phyloP scores from a whole-genome alignment of 2,888 invertebrate species.

The Sacculina carcini region DNA sequence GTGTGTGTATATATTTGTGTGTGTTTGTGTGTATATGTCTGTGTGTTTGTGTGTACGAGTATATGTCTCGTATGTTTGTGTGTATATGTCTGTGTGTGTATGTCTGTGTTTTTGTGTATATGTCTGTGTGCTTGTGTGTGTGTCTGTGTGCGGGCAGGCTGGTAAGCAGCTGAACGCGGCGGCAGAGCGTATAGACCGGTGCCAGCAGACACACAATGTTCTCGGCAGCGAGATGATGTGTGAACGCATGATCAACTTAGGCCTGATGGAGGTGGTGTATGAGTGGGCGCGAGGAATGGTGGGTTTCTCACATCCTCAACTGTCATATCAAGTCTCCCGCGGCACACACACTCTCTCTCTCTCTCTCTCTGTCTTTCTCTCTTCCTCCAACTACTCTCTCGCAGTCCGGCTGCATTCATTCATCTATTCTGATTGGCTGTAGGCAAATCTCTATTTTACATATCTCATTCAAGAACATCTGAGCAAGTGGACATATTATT shows the following conservation, averaged over 20 bases:
- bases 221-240: conserved; percentile 24
- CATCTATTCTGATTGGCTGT: no score
- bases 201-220: conserved; percentile 37
- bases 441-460: no score
- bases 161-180: conserved; percentile 40
- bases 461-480: no score
- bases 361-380: conserved; percentile 2
- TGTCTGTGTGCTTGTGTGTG: neutral
- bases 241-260: conserved; percentile 51
- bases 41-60: no score
- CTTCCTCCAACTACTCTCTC: neutral
- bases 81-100: no score
- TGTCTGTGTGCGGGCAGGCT: conserved; percentile 25
- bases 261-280: conserved; percentile 74
- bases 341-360: conserved; percentile 12
- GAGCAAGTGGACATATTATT: no score
- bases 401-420: no score
- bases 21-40: no score
- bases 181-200: conserved; percentile 34
- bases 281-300: conserved; percentile 73
- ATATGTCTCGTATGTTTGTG: no score
- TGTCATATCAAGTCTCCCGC: conserved; percentile 43
- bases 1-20: no score
- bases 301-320: conserved; percentile 53
- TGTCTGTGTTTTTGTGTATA: no score